Base-by-base conservation (phyloP, 2,888 invertebrate species). In the Cataglyphis cursor region DNA sequence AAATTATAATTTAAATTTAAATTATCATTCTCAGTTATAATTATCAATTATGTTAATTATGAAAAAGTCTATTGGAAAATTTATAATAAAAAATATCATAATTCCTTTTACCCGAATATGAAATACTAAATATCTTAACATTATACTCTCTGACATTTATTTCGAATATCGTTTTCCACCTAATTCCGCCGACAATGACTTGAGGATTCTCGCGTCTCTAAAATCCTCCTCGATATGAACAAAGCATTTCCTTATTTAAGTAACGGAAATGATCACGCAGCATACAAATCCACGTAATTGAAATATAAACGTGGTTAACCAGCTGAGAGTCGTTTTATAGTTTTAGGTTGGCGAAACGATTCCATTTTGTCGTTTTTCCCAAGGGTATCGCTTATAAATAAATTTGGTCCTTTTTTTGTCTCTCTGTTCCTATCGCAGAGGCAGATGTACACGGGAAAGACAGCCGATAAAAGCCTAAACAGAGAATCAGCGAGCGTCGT, bases 351-450 rank as follows among this genome's bases (percentile, higher is more conserved):
- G 44, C 31, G 54, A 65, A 80, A 82, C 80, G 80, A 82, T 82
- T 85, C 68, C 82, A 75, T 66, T 85, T 86, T 83, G 88, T 85
- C 85, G 70, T 78, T 48, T 48, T 83, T 61, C 81, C 9, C 51
- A 81, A 48, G 80, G 68, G 75, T 72, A 82, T 81, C 81, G 74
- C 85, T 89, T 88, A 85, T 88, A 89, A 89, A 89, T 89, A 89
- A 88, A 88, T 89, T 89, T 82, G 72, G 57, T 31, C 41, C 72
- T 78, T 73, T 57, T 88, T 61, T 81, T 85, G 72, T 68, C 82
- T 61, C 64, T 28, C 68, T 86, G 78, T 72, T 81, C 51, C 44
- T 51, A 51, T 51, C 51, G n/a, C n/a, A 41, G 21, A 66, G 68
- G 59, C 75, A 84, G 86, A 89, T 89, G 78, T 83, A 86, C 70